Percentiles rank a stretch among this genome's conserved stretches.
These are phyloP conservation scores for Drosophila ananassae DNA, from an alignment of 1,140 invertebrate genomes.

Conservation along the genomic window DNA sequence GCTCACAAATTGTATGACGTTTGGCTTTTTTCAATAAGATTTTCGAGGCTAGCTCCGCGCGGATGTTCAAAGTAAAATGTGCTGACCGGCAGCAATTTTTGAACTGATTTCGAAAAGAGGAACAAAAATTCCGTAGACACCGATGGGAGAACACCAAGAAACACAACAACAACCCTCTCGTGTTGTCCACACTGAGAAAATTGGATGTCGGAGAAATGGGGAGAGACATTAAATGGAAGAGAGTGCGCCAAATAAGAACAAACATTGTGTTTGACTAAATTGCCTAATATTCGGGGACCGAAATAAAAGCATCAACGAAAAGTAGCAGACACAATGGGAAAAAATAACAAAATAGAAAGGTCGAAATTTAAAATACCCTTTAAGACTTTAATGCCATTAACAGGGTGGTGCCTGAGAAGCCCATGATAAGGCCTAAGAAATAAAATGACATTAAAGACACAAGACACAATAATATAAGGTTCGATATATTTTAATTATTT, in stretches of 20 bases:
- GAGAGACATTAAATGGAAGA: background rate
- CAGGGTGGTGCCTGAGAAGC: no score
- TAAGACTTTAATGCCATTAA: background rate
- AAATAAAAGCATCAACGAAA: slow-evolving; percentile 57
- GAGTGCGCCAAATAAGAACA: slow-evolving; percentile 57
- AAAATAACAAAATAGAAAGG: background rate
- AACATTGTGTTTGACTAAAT: slow-evolving; percentile 69
- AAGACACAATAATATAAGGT: no score
- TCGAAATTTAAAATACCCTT: slow-evolving; percentile 2
- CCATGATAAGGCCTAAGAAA: no score
- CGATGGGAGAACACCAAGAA: slow-evolving; percentile 16
- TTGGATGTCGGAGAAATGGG: background rate
- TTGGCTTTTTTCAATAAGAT: slow-evolving; percentile 13
- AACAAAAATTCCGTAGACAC: slow-evolving; percentile 19
- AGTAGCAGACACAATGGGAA: slow-evolving; percentile 42
- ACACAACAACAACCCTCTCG: slow-evolving; percentile 37
- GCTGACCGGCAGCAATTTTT: slow-evolving; percentile 79
- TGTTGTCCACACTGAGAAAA: slow-evolving; percentile 40
- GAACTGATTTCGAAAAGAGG: slow-evolving; percentile 68
- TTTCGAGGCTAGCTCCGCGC: slow-evolving; percentile 10
- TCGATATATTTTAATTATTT: background rate
- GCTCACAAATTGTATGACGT: slow-evolving; percentile 11
- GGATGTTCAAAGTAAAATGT: slow-evolving; percentile 46
- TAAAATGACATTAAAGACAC: no score
- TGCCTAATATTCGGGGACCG: slow-evolving; percentile 55